Base-by-base conservation (phyloP, 2,888 invertebrate genomes). In the Strigamia maritima region DNA sequence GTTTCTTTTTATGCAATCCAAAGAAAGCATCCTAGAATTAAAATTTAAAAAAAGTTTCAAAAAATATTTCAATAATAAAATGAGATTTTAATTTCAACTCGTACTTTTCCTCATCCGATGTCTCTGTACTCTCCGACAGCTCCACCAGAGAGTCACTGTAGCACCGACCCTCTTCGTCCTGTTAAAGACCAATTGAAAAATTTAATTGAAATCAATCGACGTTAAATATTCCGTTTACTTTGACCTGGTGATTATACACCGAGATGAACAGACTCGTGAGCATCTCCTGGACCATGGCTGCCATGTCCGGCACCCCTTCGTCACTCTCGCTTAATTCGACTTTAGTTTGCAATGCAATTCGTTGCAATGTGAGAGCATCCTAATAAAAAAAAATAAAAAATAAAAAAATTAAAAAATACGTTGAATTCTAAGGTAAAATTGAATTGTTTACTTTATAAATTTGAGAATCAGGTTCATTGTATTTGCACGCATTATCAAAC, bases 401-500 rank as follows among this genome's bases (percentile, higher is more conserved):
- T n/a, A n/a, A n/a, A n/a, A n/a, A n/a, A n/a, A n/a, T n/a, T n/a
- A n/a, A n/a, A n/a, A n/a, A n/a, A n/a, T n/a, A n/a, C n/a, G n/a
- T n/a, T n/a, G 7, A 74, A 38, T 31, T 26, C 28, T 35, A 31
- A 76, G 2, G n/a, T 35, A 76, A 76, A 76, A n/a, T n/a, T n/a
- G 14, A 19, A 10, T 28, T 76, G n/a, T 24, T 77, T 49, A 77
- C 90, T 88, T 97, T 97, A 85, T 97, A 98, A 82, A 98, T 95
- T 86, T 95, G 94, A 0, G 97, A 97, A 85, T 97, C 97, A 0
- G 98, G 97, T 85, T 98, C 98, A 85, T 98, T 98, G 85, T 95
- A 98, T 85, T 95, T 96, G 88, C 96, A 97, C 0, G 98, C 97
- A 85, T 98, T 98, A 84, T 95, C 95, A 83, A 97, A 93, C 95